Base-by-base conservation (phyloP, 2,797 vertebrate species). In the Urocyon cinereoargenteus region DNA sequence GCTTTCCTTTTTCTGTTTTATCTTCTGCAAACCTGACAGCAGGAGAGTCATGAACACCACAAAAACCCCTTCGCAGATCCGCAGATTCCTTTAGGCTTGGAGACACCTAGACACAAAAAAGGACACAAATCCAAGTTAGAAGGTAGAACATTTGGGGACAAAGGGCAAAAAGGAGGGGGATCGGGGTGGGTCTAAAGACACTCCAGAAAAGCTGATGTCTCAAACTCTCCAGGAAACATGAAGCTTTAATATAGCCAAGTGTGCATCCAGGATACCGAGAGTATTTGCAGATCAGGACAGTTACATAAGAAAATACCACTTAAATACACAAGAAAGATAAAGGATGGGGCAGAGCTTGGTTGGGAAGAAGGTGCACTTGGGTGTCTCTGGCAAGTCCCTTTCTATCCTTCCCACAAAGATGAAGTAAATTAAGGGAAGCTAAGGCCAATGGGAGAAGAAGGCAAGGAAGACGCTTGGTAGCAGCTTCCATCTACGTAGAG, bases 201-300 rank as follows among this genome's bases (percentile, higher is more conserved):
- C n/a, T 40, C 57, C 5, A 11, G 53, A n/a, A 85, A 55, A 70
- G 5, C 18, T 70, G 59, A 26, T 8, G 0, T 81, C 45, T 53
- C 2, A 0, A 24, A 11, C 3, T 2, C 11, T 53, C 22, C n/a
- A 36, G n/a, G 61, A 49, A 16, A 0, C 73, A 0, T 1, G 51
- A 40, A 73, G 59, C 5, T 21, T 24, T 11, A 9, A 14, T 2
- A 10, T 9, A 57, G 70, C 45, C 70, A n/a, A 2, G 3, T 34
- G 16, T 16, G 73, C 0, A 2, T 77, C 10, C 40, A 4, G 40
- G 12, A 31, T 6, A 16, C 2, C 1, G 15, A 11, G 21, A 2
- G 12, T 9, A 3, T 15, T 13, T 64, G 72, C 18, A 18, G 11
- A 85, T 28, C 79, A 7, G 18, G 13, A 12, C 26, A 1, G 13